These are phyloP conservation scores for Drosophila santomea DNA, from an alignment of 1,140 invertebrate genomes.

Conservation along the genomic window DNA sequence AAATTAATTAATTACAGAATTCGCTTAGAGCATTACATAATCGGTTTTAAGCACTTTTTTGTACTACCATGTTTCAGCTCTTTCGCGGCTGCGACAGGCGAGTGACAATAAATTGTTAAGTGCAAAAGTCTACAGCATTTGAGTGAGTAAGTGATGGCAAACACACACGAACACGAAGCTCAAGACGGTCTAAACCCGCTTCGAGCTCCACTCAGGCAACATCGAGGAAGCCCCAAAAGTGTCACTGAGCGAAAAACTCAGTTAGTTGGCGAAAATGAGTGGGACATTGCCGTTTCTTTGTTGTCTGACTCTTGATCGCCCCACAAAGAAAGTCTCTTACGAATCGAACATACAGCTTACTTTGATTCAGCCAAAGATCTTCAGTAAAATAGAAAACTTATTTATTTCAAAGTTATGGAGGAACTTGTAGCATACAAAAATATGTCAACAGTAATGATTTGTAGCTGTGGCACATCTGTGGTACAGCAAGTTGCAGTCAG, in stretches of 20 bases:
- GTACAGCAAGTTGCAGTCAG: no score
- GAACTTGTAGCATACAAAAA: no score
- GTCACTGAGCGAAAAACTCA: constrained; percentile 43
- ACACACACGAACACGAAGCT: constrained; percentile 40
- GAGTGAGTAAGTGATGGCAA: constrained; percentile 72
- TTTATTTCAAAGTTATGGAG: not conserved
- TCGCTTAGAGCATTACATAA: constrained; percentile 23
- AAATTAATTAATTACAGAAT: not conserved
- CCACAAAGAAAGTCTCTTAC: constrained; percentile 34
- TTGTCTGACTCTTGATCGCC: constrained; percentile 35
- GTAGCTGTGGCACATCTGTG: no score
- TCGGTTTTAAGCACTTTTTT: constrained; percentile 13
- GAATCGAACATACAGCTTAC: constrained; percentile 5
- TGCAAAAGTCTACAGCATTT: constrained; percentile 76
- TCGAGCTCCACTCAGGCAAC: constrained; percentile 31
- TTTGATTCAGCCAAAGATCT: constrained; percentile 14
- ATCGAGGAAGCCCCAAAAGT: constrained; percentile 53
- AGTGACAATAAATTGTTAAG: constrained; percentile 82
- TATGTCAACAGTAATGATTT: not conserved
- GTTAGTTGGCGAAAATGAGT: constrained; percentile 10
- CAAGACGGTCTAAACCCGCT: constrained; percentile 44
- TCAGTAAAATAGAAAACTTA: not conserved
- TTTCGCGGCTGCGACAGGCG: constrained; percentile 21
- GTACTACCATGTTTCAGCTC: not conserved
- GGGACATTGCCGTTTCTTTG: constrained; percentile 22